phyloP scores from a whole-genome alignment of 2,888 invertebrate genomes.

The Syritta pipiens region DNA sequence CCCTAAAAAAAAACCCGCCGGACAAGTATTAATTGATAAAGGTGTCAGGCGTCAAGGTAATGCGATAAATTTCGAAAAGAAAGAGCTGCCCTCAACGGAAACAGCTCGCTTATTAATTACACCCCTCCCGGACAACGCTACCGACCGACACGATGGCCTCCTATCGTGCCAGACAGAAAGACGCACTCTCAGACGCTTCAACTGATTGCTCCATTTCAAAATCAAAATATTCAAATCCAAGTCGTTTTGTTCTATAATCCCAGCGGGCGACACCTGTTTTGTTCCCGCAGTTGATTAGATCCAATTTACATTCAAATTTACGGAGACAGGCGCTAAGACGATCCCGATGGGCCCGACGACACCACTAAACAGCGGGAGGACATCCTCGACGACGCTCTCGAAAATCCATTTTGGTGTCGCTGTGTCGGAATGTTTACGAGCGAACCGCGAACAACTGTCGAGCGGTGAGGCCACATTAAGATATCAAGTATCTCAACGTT shows the following conservation, averaged over 20 bases:
- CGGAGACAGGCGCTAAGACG: not conserved
- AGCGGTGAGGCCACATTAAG: constrained; percentile 49
- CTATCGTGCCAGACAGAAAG: no score
- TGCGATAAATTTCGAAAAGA: constrained; percentile 19
- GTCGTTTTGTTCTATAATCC: constrained; percentile 23
- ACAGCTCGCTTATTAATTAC: not conserved
- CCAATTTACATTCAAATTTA: constrained; percentile 51
- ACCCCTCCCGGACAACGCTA: no score
- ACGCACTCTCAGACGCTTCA: not conserved
- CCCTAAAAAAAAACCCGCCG: constrained; percentile 3
- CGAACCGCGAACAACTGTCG: constrained; percentile 23
- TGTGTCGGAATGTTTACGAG: constrained; percentile 54
- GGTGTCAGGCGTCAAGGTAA: constrained; percentile 50
- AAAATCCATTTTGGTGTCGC: constrained; percentile 1
- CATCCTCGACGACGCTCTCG: not conserved
- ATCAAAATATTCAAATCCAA: constrained; percentile 35
- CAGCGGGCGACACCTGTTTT: constrained; percentile 41
- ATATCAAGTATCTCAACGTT: constrained; percentile 40
- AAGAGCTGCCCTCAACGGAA: not conserved
- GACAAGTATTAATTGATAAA: constrained; percentile 57
- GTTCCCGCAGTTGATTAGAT: constrained; percentile 34
- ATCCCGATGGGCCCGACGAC: not conserved
- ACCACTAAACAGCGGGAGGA: not conserved
- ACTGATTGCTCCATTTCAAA: constrained; percentile 49
- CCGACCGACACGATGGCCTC: no score